Evolutionary conservation across 1,140 invertebrate species (phyloP).

Genomic region (Uloborus diversus): DNA sequence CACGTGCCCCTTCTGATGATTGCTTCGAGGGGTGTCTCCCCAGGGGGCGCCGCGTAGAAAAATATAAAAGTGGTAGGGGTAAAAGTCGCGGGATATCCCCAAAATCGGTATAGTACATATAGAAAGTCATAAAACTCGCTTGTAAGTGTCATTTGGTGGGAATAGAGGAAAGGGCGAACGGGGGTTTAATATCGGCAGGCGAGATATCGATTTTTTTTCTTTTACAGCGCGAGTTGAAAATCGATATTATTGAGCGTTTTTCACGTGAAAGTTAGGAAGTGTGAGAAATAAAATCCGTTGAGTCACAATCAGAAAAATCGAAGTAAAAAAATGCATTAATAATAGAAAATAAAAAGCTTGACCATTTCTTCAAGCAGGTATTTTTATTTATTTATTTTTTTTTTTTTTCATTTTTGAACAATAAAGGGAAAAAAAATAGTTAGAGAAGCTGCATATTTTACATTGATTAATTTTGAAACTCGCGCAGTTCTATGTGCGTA

Average conservation of each 20-base stretch:
- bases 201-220: slow-evolving; percentile 43
- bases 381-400: too few relatives aligned
- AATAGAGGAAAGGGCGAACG: not conserved
- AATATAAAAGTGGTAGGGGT: slow-evolving; percentile 35
- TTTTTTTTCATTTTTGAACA: too few relatives aligned
- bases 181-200: slow-evolving; percentile 44
- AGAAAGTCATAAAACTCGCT: slow-evolving; percentile 50
- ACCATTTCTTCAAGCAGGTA: too few relatives aligned
- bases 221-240: not conserved
- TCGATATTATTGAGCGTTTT: slow-evolving; percentile 41
- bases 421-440: too few relatives aligned
- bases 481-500: too few relatives aligned
- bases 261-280: slow-evolving; percentile 9
- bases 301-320: too few relatives aligned
- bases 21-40: not conserved
- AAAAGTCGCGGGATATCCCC: slow-evolving; percentile 21
- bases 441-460: too few relatives aligned
- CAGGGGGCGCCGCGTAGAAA: slow-evolving; percentile 3
- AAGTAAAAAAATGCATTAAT: too few relatives aligned
- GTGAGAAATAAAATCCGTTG: slow-evolving; percentile 31
- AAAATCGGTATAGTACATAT: slow-evolving; percentile 41
- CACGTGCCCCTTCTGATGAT: slow-evolving; percentile 17
- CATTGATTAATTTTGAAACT: too few relatives aligned
- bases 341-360: too few relatives aligned
- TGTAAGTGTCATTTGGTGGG: slow-evolving; percentile 52